Percentiles rank a stretch among this genome's conserved stretches.
Evolutionary conservation across 2,797 vertebrate genomes (phyloP).

Genomic region (Forpus xanthops): DNA sequence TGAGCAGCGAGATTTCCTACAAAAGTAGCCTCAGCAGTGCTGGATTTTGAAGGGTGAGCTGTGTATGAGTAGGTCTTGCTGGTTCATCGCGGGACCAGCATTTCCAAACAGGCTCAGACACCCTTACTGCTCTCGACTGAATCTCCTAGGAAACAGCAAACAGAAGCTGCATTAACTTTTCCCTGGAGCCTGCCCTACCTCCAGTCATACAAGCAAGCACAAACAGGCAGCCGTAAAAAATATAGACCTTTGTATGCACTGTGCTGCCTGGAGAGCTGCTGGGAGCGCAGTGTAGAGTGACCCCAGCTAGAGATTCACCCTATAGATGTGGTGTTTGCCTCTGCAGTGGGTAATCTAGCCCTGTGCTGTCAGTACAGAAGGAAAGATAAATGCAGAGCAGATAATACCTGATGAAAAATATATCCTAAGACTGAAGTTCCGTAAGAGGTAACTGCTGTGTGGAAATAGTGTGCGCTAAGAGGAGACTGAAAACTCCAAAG

Average conservation of each 20-base stretch:
- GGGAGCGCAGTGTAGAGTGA: not conserved
- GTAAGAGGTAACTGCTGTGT: not conserved
- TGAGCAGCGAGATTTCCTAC: not conserved
- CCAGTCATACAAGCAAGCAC: not conserved
- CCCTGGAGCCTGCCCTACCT: not conserved
- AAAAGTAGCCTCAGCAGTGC: not conserved
- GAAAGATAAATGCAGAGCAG: not conserved
- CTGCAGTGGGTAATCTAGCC: not conserved
- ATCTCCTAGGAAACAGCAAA: slow-evolving; percentile 58
- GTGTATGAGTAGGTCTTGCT: not conserved
- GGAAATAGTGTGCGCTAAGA: not conserved
- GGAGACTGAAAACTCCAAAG: not conserved
- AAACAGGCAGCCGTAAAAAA: not conserved
- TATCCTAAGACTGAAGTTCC: not conserved
- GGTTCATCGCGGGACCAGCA: not conserved
- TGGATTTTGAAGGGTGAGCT: not conserved
- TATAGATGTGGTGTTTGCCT: not conserved
- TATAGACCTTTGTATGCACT: rapidly evolving
- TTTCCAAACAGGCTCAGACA: not conserved
- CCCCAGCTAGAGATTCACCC: not conserved
- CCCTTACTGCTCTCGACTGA: not conserved
- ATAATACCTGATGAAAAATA: not conserved
- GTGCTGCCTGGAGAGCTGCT: not conserved
- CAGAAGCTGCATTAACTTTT: not conserved
- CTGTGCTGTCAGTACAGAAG: not conserved